Conservation (phyloP, 2,797 vertebrate genomes). For the Miichthys miiuy region DNA sequence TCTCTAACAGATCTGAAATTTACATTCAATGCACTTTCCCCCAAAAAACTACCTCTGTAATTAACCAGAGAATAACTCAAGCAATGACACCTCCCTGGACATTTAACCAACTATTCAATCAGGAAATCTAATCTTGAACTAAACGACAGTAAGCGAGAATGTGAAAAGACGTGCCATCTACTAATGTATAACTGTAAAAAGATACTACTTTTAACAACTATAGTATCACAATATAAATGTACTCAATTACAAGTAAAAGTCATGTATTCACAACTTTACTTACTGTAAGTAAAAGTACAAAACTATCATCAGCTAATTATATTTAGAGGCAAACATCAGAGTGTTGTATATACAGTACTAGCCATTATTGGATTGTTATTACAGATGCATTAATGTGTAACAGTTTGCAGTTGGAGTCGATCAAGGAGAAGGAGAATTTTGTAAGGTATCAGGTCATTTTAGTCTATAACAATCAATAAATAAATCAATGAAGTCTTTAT, state of each 20-base stretch:
- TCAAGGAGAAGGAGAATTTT: not conserved
- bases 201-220: too few species aligned
- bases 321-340: too few species aligned
- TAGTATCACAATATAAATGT: not conserved
- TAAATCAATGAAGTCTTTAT: too few species aligned
- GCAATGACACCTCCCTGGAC: not conserved
- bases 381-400: not conserved
- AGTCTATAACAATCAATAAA: not conserved
- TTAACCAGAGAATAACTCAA: slow-evolving; percentile 1
- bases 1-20: not conserved
- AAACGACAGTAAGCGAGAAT: not conserved
- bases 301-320: too few species aligned
- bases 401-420: not conserved
- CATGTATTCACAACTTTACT: too few species aligned
- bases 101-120: not conserved
- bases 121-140: not conserved
- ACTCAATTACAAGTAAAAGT: not conserved
- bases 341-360: too few species aligned
- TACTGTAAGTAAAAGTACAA: too few species aligned
- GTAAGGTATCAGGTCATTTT: not conserved
- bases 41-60: not conserved
- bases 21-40: too few species aligned
- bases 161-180: not conserved
- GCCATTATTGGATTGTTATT: too few species aligned
- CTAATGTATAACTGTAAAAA: not conserved